Percentiles rank a stretch among this genome's conserved stretches.
These are phyloP conservation scores for Phaedon cochleariae DNA, from an alignment of 2,888 invertebrate genomes.

Conservation along the genomic window DNA sequence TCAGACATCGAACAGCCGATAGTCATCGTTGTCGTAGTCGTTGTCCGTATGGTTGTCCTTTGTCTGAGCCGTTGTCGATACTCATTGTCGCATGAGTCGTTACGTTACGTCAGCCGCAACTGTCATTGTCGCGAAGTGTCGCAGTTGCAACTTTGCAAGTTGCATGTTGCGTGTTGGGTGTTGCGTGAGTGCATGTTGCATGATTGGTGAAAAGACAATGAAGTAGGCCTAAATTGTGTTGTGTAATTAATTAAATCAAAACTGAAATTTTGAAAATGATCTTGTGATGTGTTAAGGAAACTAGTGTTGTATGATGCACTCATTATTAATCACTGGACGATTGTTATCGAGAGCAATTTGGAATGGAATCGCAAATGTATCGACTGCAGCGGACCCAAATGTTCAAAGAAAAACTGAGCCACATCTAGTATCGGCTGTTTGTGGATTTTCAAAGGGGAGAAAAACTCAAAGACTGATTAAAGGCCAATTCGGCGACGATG, in stretches of 20 bases:
- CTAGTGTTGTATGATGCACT: conserved; percentile 80
- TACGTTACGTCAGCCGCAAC: too few species aligned
- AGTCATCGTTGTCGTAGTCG: too few species aligned
- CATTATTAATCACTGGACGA: conserved; percentile 90
- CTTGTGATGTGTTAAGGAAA: conserved; percentile 34
- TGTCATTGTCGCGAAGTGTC: too few species aligned
- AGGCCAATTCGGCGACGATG: conserved; percentile 97
- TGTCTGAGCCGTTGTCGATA: too few species aligned
- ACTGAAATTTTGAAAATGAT: conserved; percentile 30
- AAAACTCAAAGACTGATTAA: conserved; percentile 78
- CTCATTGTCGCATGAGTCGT: too few species aligned
- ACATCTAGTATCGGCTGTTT: conserved; percentile 85
- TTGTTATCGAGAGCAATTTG: conserved; percentile 87
- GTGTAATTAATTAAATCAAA: too few species aligned
- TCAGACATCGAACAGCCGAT: too few species aligned
- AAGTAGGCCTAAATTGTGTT: conserved; percentile 33
- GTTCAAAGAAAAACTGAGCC: conserved; percentile 74
- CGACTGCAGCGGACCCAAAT: conserved; percentile 72
- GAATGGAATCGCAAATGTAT: conserved; percentile 82
- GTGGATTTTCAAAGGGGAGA: conserved; percentile 94
- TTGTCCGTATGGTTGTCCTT: too few species aligned
- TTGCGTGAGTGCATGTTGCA: too few species aligned
- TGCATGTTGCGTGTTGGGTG: too few species aligned
- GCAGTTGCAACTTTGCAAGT: too few species aligned
- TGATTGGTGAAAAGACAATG: conserved; percentile 33